Evolutionary conservation across 2,113 vertebrate genomes (phyloP).

Genomic region (Vireo altiloquus): DNA sequence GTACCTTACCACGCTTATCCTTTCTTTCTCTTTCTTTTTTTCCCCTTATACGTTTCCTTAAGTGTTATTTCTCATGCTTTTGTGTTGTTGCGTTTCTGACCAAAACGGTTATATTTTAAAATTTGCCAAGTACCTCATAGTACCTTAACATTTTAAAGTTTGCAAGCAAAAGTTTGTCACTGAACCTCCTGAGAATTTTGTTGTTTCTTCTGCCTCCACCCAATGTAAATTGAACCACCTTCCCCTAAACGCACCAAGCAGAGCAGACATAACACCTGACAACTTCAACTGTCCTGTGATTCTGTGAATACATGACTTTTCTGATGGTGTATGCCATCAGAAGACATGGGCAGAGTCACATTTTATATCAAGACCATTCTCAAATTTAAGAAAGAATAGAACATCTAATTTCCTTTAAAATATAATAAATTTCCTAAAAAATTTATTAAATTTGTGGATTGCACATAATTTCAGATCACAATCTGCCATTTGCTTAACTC

Average conservation of each 20-base stretch:
- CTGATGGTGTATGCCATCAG: neutral
- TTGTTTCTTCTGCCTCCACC: rapidly evolving
- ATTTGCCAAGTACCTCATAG: neutral
- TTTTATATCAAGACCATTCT: neutral
- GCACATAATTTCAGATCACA: neutral
- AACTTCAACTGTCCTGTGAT: neutral
- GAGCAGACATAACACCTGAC: neutral
- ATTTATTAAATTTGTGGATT: neutral
- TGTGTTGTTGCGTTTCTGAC: neutral
- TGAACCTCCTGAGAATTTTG: neutral
- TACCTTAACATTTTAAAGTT: neutral
- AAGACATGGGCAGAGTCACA: neutral
- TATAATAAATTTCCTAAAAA: neutral
- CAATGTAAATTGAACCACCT: neutral
- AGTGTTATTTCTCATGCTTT: neutral
- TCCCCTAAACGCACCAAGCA: too few relatives aligned
- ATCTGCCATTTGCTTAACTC: neutral
- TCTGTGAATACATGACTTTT: neutral
- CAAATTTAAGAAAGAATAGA: neutral
- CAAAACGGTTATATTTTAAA: neutral
- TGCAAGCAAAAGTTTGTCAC: neutral
- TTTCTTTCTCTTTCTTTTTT: neutral
- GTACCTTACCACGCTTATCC: neutral
- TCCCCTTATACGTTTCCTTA: neutral
- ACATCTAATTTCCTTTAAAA: neutral